Base-by-base conservation (phyloP, 1,140 invertebrate genomes). In the Lordiphosa collinella region DNA sequence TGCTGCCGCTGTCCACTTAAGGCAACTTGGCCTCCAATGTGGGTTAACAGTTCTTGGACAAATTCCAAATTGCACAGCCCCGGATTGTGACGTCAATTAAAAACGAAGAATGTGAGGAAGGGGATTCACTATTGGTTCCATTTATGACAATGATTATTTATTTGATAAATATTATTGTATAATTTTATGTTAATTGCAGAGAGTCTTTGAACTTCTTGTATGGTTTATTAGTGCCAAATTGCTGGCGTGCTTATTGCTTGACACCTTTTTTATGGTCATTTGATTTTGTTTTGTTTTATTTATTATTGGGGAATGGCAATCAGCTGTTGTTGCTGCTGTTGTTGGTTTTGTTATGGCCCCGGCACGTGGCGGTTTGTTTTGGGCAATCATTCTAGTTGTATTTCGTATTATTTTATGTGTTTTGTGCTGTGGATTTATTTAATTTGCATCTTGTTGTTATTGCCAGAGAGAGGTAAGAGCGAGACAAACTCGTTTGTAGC, bases 1-100 rank as follows among this genome's bases (percentile, higher is more conserved):
- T 73, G 74, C 61, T 69, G 65, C 52, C 47, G 67, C 55, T 69
- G 58, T 47, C 47, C 52, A 63, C 48, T 58, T 60, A 66, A 62
- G 55, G 49, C 12, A 29, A 9, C 44, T 68, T 50, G 34, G 66
- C 55, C 49, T 57, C 60, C 53, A 51, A 79, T 69, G 68, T 79
- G 75, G 74, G 74, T 79, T 79, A 79, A 79, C 64, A 72, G 64
- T 73, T 60, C 75, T 80, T 73, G 64, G 64, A 58, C 40, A 44
- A 48, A 69, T 59, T 73, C 51, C 57, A 66, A 66, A 25, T 25
- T 1, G 6, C 6, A 1, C 6, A 25, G 4, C 4, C 5, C 22
- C 1, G 4, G 5, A 7, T 7, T 25, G 22, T 25, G 22, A 25
- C 22, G 22, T 25, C 22, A 40, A 54, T 22, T 18, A 25, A 37